A percentile compares a stretch with the other conserved stretches of the same genome.
These are phyloP conservation scores for Mastacembelus armatus DNA, from an alignment of 2,797 vertebrate genomes.

Conservation along the genomic window DNA sequence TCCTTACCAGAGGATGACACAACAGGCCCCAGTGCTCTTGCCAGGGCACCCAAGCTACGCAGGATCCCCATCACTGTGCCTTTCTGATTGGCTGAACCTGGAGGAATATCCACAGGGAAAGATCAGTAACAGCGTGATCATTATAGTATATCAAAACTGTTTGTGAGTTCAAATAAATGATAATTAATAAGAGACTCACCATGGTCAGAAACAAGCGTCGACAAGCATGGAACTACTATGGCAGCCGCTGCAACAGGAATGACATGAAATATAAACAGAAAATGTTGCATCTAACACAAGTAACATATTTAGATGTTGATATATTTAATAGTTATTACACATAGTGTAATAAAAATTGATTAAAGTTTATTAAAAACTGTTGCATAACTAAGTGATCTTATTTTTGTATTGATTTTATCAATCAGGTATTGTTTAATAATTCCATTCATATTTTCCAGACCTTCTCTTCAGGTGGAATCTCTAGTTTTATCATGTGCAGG, in stretches of 20 bases:
- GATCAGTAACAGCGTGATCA: neutral
- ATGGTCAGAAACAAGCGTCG: conserved; percentile 91
- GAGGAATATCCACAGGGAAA: neutral
- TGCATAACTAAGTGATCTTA: neutral
- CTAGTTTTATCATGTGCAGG: too few species aligned
- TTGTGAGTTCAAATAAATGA: neutral
- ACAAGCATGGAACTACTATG: conserved; percentile 93
- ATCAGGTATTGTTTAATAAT: too few species aligned
- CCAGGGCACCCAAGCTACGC: conserved; percentile 93
- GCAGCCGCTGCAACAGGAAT: conserved; percentile 88
- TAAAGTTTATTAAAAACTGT: neutral
- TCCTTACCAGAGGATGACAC: conserved; percentile 88
- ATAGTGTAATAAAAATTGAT: too few species aligned
- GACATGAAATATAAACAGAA: neutral
- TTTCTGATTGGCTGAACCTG: conserved; percentile 92
- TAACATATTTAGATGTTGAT: too few species aligned
- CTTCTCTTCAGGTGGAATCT: too few species aligned
- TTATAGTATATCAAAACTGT: neutral
- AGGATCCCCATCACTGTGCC: conserved; percentile 96
- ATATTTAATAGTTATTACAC: too few species aligned
- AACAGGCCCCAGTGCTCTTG: conserved; percentile 91
- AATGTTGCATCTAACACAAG: too few species aligned
- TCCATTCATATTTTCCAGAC: too few species aligned
- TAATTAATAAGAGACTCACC: conserved; percentile 77
- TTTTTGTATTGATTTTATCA: too few species aligned